phyloP scores from a whole-genome alignment of 2,888 invertebrate species.

The Sipunculus nudus region DNA sequence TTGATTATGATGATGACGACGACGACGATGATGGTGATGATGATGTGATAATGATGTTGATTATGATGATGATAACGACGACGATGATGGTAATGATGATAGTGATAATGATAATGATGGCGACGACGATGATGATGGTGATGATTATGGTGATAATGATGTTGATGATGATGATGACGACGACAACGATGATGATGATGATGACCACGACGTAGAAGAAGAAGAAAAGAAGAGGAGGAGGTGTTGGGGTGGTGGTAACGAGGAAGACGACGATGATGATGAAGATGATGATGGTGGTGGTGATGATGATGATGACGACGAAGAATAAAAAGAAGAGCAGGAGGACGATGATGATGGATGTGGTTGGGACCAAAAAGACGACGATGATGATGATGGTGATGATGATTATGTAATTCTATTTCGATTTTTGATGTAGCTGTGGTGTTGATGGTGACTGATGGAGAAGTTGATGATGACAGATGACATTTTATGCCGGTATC shows the following conservation, averaged over 20 bases:
- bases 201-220: constrained; percentile 21
- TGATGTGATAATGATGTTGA: constrained; percentile 6
- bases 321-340: neutral
- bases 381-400: too few relatives aligned
- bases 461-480: too few relatives aligned
- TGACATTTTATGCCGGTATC: too few relatives aligned
- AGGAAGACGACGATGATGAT: constrained; percentile 1
- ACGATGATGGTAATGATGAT: neutral
- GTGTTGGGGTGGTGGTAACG: neutral
- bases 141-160: constrained; percentile 27
- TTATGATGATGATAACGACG: constrained; percentile 69
- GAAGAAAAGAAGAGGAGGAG: too few relatives aligned
- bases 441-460: too few relatives aligned
- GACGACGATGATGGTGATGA: constrained; percentile 4
- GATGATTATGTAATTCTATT: too few relatives aligned
- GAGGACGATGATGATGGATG: neutral
- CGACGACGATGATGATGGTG: constrained; percentile 26
- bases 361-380: too few relatives aligned
- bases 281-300: neutral
- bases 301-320: neutral
- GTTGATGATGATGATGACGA: constrained; percentile 30
- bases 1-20: constrained; percentile 4
- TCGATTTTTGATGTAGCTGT: too few relatives aligned
- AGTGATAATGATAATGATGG: constrained; percentile 11
- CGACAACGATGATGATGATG: constrained; percentile 30